Conservation (phyloP, 2,797 vertebrate species). For the Gambusia yucatana region DNA sequence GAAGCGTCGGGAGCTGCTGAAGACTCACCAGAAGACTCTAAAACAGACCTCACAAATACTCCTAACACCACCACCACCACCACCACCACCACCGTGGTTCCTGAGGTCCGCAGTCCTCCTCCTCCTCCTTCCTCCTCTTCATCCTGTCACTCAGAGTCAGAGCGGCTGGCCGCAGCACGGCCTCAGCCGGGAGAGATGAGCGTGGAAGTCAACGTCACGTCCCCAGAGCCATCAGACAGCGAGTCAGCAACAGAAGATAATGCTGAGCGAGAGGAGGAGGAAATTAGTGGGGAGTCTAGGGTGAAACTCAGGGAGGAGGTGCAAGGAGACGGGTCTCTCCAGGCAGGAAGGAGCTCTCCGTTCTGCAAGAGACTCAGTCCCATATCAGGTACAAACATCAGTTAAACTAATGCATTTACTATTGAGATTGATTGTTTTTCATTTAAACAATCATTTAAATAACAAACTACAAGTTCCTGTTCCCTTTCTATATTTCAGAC, state of each 20-base stretch:
- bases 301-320: constrained; percentile 81
- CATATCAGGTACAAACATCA: constrained; percentile 85
- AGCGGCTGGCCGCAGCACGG: constrained; percentile 73
- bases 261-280: constrained; percentile 89
- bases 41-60: constrained; percentile 70
- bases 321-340: constrained; percentile 80
- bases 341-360: constrained; percentile 79
- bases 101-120: constrained; percentile 80
- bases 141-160: constrained; percentile 78
- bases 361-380: constrained; percentile 90
- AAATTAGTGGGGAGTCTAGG: constrained; percentile 82
- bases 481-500: constrained; percentile 78
- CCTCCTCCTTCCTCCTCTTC: constrained; percentile 80
- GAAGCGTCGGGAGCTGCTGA: constrained; percentile 82
- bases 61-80: constrained; percentile 1
- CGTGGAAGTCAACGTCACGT: constrained; percentile 91
- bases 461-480: not conserved
- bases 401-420: not conserved
- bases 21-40: constrained; percentile 81
- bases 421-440: not conserved
- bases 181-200: constrained; percentile 82
- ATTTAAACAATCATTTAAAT: not conserved
- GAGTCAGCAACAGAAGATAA: constrained; percentile 93
- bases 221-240: constrained; percentile 92
- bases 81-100: constrained; percentile 24